These are phyloP conservation scores for Oeneis ivallda DNA, from an alignment of 2,888 invertebrate species.

Conservation along the genomic window DNA sequence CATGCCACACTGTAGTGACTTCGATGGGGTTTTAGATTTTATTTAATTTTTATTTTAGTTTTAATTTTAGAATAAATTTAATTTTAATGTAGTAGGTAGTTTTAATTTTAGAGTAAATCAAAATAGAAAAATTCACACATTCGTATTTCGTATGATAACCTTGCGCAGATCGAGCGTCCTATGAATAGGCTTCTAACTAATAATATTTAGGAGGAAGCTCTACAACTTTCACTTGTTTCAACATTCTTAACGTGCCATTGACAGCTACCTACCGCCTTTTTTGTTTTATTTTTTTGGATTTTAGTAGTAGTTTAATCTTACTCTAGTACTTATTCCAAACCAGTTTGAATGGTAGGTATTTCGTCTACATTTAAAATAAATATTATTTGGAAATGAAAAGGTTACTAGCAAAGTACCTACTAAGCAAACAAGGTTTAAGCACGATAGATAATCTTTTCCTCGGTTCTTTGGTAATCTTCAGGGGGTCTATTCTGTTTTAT, in stretches of 20 bases:
- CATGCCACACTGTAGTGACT: too few relatives aligned
- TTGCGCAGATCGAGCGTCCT: constrained; percentile 7
- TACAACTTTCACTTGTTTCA: constrained; percentile 31
- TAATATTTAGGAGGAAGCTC: constrained; percentile 26
- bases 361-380: not conserved
- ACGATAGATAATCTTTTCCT: too few relatives aligned
- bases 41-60: too few relatives aligned
- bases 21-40: too few relatives aligned
- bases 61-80: too few relatives aligned
- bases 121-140: constrained; percentile 14
- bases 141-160: constrained; percentile 9
- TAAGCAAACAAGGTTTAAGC: too few relatives aligned
- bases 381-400: too few relatives aligned
- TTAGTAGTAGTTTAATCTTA: not conserved
- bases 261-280: constrained; percentile 21
- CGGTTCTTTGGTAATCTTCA: too few relatives aligned
- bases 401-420: too few relatives aligned
- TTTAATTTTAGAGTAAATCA: too few relatives aligned
- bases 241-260: constrained; percentile 21
- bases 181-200: not conserved
- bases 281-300: not conserved
- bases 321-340: not conserved
- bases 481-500: too few relatives aligned
- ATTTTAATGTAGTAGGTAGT: too few relatives aligned
- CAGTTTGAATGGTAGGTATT: not conserved